Base-by-base conservation (phyloP, 1,140 invertebrate genomes). In the Drosophila parvula region DNA sequence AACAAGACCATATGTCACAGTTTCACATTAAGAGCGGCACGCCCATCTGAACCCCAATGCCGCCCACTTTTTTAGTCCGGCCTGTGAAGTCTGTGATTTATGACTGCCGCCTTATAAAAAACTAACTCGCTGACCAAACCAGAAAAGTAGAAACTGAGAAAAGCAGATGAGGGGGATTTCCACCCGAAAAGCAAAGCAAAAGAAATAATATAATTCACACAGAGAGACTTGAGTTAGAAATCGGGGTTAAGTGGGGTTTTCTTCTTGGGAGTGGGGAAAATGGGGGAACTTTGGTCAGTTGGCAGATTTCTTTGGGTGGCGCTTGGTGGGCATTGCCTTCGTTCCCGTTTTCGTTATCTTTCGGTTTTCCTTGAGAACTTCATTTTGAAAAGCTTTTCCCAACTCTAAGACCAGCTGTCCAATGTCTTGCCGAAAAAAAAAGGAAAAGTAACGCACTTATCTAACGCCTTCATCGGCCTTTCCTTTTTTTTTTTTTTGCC, bases 391-490 rank as follows among this genome's bases (percentile, higher is more conserved):
- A 60, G 81, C 74, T 71, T 70, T 78, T 71, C 34, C 62, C 36
- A 45, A 16, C 48, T 74, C 71, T 55, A 47, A 69, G 78, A 50
- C 74, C 83, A 86, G 79, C 76, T 86, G 83, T 89, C 83, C 71
- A 48, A 78, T 79, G 83, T 86, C 82, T 71, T 27, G 50, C n/a
- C 51, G 22, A 28, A 59, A 74, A 41, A 73, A 40, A 63, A 40
- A 53, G 59, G 71, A 78, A 76, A 79, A 84, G 71, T 74, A 81
- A 83, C 81, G 83, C 79, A 79, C 79, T 84, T 74, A 85, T 88
- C 79, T 88, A 63, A 64, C 53, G 79, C 48, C 68, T 83, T 74
- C 76, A 86, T 83, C 79, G 51, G 74, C 60, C 43, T 30, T 34
- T 44, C 43, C 40, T 40, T 22, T 34, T 12, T 4, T 7, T 45